Base-by-base conservation (phyloP, 1,140 invertebrate species). In the Aporrectodea caliginosa region DNA sequence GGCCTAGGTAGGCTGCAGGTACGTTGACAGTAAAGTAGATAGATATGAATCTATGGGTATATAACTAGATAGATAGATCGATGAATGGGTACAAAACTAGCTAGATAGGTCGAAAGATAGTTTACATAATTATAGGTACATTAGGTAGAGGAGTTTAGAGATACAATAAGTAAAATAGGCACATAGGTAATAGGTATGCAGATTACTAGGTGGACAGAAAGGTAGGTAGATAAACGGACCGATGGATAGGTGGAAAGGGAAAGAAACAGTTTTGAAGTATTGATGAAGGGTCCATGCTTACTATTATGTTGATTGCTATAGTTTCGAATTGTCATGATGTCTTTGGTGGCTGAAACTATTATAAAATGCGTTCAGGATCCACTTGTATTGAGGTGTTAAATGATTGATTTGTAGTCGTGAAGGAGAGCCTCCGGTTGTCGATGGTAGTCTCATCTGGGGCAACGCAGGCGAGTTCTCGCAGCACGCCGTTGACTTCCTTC, bases 401-500 rank as follows among this genome's bases (percentile, higher is more conserved):
- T 58, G 22, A 22, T 58, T 58, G 6, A 58, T 58, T 85, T 84
- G 2, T 84, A 88, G 87, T 74, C 83, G 84, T 27, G 74, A 80
- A 29, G 83, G 80, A 12, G 88, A 88, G 72, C 86, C 88, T 1
- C 84, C 84, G 0, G 73, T 87, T 16, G 85, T 86, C 32, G 83
- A 83, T 0, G 88, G 88, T 1, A 81, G 85, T 79, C 81, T 85
- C 34, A 75, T 88, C 32, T 87, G 84, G 84, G 88, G 88, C 69
- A 88, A 86, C 78, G 86, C 85, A 6, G 82, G 79, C 35, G 83
- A 86, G 14, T 88, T 88, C 79, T 76, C 81, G 1, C 80, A 84
- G 73, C 82, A 88, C 77, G 87, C 88, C 58, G 87, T 88, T 6
- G 82, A 84, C 2, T 88, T 87, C 76, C 81, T 88, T 16, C 86